Base-by-base conservation (phyloP, 2,113 vertebrate species). In the Leptosomus discolor region DNA sequence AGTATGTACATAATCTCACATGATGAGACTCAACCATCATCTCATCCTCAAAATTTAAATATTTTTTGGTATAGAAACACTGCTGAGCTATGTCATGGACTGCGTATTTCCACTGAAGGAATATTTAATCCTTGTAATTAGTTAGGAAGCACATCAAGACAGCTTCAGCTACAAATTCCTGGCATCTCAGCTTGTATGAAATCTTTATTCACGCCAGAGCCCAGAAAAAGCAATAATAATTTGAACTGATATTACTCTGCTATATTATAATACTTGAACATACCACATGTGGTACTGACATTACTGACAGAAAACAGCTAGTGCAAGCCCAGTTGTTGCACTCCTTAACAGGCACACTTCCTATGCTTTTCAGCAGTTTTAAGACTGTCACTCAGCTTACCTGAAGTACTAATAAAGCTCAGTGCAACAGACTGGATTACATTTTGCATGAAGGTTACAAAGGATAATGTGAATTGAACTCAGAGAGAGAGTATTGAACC, bases 1-100 rank as follows among this genome's bases (percentile, higher is more conserved):
- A 2, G 0, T n/a, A 50, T 5, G 9, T 37, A 57, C 3, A 1
- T 22, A 74, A 34, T 65, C 8, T 80, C 4, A 50, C 22, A 39
- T 26, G 20, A 29, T 34, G 32, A 43, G 50, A 80, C 16, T 20
- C 29, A 92, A 77, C 18, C 27, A 83, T 32, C 26, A 65, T 8
- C 21, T 61, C 3, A 5, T 48, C 16, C 37, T 61, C 58, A 65
- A 90, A 90, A 85, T 53, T 30, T 54, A 67, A 58, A 20, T 56
- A 20, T 69, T 84, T 43, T 86, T 76, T 7, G 3, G 54, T 67
- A 51, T 74, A 67, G 46, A 32, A 65, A 29, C 43, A 48, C 12
- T 78, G 56, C 9, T 71, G 34, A 90, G 41, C 36, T 73, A 45
- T 64, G 11, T 39, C 46, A 91, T 4, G 2, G 32, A 43, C 37